Evolutionary conservation across 2,888 invertebrate species (phyloP).

Genomic region (Lasioglossum oenotherae): DNA sequence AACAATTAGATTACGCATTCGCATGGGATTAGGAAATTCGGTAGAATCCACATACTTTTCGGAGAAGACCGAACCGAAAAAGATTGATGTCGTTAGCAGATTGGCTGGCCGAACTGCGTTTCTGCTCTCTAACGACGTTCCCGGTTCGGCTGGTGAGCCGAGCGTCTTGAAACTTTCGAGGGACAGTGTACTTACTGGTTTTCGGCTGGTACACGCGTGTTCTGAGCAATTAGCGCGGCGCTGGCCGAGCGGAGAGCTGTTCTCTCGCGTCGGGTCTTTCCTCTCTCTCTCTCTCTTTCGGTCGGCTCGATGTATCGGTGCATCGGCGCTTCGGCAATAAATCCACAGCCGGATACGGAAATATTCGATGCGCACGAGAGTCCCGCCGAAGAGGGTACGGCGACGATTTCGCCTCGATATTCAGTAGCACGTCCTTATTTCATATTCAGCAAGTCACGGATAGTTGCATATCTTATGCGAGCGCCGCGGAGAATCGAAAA

Average conservation of each 20-base stretch:
- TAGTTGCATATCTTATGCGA: constrained; percentile 61
- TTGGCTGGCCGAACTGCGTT: neutral
- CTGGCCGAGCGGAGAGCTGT: constrained; percentile 14
- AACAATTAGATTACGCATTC: too few relatives aligned
- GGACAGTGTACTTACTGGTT: constrained; percentile 12
- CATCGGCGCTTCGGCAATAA: constrained; percentile 34
- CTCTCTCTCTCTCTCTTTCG: constrained; percentile 16
- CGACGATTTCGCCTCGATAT: constrained; percentile 50
- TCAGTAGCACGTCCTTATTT: constrained; percentile 45
- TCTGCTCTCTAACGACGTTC: constrained; percentile 24
- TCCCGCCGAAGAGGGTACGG: constrained; percentile 7
- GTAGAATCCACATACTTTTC: neutral
- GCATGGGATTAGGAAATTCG: neutral
- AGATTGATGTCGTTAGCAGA: neutral
- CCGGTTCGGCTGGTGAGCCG: neutral
- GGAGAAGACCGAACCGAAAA: neutral
- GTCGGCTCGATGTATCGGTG: neutral
- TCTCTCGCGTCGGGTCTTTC: constrained; percentile 19
- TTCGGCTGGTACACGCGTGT: constrained; percentile 23
- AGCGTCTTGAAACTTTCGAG: neutral
- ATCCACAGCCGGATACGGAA: constrained; percentile 46
- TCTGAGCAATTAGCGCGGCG: constrained; percentile 65
- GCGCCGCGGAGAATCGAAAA: constrained; percentile 24
- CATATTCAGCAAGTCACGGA: constrained; percentile 55
- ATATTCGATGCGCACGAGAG: constrained; percentile 47